Evolutionary conservation across 2,888 invertebrate genomes (phyloP).

Genomic region (Tachina grossa): DNA sequence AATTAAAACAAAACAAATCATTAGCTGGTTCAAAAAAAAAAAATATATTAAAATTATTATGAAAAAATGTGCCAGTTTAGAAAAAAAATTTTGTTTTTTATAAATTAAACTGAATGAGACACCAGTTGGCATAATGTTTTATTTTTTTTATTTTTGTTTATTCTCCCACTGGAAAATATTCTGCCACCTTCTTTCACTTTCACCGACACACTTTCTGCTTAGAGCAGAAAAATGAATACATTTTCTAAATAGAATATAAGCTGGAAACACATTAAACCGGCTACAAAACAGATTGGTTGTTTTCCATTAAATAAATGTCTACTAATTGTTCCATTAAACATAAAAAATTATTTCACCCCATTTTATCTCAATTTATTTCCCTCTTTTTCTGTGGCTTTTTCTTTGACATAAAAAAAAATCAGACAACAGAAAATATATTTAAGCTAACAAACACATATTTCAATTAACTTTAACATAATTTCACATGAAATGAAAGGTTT

Average conservation of each 20-base stretch:
- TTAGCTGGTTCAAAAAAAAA: too few species aligned
- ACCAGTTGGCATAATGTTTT: too few species aligned
- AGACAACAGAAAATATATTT: too few species aligned
- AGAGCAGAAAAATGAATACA: background rate
- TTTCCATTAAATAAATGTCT: conserved; percentile 51
- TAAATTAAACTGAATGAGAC: too few species aligned
- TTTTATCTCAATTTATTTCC: conserved; percentile 1
- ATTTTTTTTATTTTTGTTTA: background rate
- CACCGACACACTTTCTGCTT: background rate
- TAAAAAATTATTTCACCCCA: conserved; percentile 12
- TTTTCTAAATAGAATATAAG: background rate
- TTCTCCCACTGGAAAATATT: background rate
- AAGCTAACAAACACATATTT: too few species aligned
- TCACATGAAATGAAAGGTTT: too few species aligned
- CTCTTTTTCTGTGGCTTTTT: background rate
- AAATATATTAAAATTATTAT: too few species aligned
- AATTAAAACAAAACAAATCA: too few species aligned
- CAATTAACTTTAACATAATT: too few species aligned
- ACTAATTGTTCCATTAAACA: conserved; percentile 47
- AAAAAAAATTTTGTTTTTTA: too few species aligned
- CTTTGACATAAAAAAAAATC: conserved; percentile 14
- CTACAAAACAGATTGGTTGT: conserved; percentile 14
- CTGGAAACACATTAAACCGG: background rate
- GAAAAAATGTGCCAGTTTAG: too few species aligned
- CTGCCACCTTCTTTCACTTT: background rate